phyloP scores from a whole-genome alignment of 1,140 invertebrate genomes.

The Apis mellifera region Amel_HAv3.1 CM009937.2:736001-736500 shows the following conservation, averaged over 20 bases:
- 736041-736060: not conserved
- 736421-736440: not conserved
- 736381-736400: too few relatives aligned
- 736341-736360: not conserved
- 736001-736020: too few relatives aligned
- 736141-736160: not conserved
- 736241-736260: too few relatives aligned
- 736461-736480: too few relatives aligned
- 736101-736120: not conserved
- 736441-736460: not conserved
- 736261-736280: not conserved
- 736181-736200: not conserved
- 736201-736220: not conserved
- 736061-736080: not conserved
- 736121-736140: conserved; percentile 16
- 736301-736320: not conserved
- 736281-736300: not conserved
- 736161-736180: not conserved
- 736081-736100: not conserved
- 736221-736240: not conserved
- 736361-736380: not conserved
- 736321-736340: not conserved
- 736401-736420: not conserved
- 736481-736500: too few relatives aligned
- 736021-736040: too few relatives aligned